These are phyloP conservation scores for Pseudochirops cupreus DNA, from an alignment of 2,797 vertebrate genomes.

Conservation along the genomic window DNA sequence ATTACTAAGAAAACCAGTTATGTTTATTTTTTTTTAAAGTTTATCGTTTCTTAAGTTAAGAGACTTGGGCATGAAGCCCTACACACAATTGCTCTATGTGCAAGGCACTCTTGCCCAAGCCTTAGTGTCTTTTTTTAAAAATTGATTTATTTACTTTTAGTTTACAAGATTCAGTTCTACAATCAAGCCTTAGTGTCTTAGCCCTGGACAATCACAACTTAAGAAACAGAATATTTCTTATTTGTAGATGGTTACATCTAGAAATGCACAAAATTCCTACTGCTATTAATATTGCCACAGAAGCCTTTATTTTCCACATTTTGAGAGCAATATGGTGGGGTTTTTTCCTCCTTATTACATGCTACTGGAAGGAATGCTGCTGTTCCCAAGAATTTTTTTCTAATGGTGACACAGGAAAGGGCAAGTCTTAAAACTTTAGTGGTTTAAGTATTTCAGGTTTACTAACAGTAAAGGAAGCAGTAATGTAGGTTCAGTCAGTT, in stretches of 20 bases:
- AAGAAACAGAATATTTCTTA: not conserved
- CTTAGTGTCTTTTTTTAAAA: no score
- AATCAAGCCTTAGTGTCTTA: no score
- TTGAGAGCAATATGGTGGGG: not conserved
- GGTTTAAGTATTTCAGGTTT: conserved; percentile 25
- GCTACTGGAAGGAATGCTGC: not conserved
- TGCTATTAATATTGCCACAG: not conserved
- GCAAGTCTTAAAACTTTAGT: conserved; percentile 14
- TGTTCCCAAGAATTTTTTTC: not conserved
- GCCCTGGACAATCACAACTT: not conserved
- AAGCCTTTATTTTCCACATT: not conserved
- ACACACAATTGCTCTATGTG: not conserved
- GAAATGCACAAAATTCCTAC: not conserved
- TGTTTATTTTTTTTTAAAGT: not conserved
- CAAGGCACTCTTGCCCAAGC: no score
- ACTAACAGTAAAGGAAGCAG: not conserved
- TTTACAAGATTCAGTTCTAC: no score
- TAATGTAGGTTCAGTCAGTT: not conserved
- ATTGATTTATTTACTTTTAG: no score
- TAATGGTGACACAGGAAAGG: not conserved
- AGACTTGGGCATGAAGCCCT: not conserved
- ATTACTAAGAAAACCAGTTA: not conserved
- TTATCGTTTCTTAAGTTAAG: not conserved
- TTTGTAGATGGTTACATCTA: not conserved
- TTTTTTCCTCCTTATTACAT: not conserved